Conservation (phyloP, 2,113 vertebrate species). For the Siniperca chuatsi region DNA sequence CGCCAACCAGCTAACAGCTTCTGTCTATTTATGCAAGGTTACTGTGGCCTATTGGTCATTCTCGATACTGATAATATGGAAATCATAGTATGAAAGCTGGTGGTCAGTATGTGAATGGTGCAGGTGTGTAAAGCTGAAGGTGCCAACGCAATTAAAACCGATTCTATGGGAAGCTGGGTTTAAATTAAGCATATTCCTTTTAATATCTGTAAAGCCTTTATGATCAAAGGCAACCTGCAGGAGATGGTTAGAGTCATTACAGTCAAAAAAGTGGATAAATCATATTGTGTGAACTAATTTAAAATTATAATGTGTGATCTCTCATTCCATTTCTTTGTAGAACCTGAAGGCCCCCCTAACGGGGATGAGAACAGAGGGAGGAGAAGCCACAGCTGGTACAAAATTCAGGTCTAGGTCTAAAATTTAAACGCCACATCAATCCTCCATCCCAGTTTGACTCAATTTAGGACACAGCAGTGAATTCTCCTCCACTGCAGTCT, state of each 20-base stretch:
- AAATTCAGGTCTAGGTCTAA: background rate
- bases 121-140: background rate
- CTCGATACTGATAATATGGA: background rate
- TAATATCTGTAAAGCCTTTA: background rate
- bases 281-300: background rate
- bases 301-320: background rate
- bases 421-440: conserved; percentile 15
- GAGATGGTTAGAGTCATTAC: background rate
- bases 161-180: background rate
- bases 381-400: background rate
- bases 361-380: background rate
- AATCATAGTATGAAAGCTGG: background rate
- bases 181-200: conserved; percentile 1
- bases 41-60: background rate
- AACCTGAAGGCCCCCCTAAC: conserved; percentile 10
- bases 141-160: background rate
- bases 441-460: background rate
- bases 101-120: background rate
- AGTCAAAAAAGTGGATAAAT: background rate
- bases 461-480: background rate
- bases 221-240: background rate
- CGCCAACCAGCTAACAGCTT: conserved; percentile 37
- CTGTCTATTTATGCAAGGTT: conserved; percentile 19
- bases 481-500: background rate
- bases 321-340: background rate